Percentiles rank a stretch among this genome's conserved stretches.
These are phyloP conservation scores for Psophia crepitans DNA, from an alignment of 2,113 vertebrate genomes.

Conservation along the genomic window DNA sequence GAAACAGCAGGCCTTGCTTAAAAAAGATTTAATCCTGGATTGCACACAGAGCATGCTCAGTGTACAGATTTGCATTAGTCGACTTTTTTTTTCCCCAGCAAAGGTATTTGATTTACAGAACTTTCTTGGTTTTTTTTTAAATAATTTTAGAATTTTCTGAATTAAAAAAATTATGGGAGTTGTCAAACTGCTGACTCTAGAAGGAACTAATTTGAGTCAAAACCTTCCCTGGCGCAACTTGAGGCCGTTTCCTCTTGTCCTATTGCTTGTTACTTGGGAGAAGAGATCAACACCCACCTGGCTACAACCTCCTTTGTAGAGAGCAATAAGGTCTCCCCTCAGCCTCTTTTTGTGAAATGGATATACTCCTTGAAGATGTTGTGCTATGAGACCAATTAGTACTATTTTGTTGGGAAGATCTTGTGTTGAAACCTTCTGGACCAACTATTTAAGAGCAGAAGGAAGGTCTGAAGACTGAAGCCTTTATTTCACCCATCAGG, in stretches of 20 bases:
- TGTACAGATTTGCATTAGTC: neutral
- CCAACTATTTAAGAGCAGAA: neutral
- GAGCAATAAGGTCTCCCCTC: too few species aligned
- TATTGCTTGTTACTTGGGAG: too few species aligned
- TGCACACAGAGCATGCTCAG: neutral
- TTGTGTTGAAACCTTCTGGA: neutral
- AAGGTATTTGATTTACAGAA: neutral
- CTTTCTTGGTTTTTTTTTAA: too few species aligned
- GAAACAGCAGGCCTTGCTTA: slow-evolving; percentile 39
- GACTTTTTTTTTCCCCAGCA: neutral
- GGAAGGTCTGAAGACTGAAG: neutral
- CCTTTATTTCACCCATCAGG: neutral
- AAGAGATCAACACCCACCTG: too few species aligned
- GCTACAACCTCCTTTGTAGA: too few species aligned
- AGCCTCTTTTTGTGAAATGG: neutral
- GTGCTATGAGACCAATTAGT: neutral
- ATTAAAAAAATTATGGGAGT: neutral
- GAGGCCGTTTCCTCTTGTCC: too few species aligned
- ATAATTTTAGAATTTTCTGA: neutral
- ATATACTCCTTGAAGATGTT: neutral
- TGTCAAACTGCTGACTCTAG: neutral
- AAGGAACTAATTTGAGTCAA: neutral
- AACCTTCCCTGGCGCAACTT: too few species aligned
- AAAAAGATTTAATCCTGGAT: slow-evolving; percentile 31
- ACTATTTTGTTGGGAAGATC: neutral